Evolutionary conservation across 2,888 invertebrate species (phyloP), one percentile per base, ranked within the genome.

Genomic region (Nymphalis polychloros): DNA sequence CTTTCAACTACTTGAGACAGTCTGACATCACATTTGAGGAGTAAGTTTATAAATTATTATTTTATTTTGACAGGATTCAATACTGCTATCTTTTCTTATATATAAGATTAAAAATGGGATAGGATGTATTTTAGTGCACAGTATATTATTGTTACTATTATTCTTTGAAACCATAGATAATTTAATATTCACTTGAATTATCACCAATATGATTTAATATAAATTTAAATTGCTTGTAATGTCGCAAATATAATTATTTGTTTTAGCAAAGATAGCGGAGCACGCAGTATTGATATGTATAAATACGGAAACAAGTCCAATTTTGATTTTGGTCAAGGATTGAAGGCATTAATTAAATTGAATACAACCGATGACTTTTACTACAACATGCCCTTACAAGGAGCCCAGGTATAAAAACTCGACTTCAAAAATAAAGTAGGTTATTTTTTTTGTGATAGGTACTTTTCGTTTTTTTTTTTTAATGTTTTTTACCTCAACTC

Each of bases 1-100:
- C 93, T 1, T 94, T 94, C 77, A 94, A 94, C 80, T 94, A 94
- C 74, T 79, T 93, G 20, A 84, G 94, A 41, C 76, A 77, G 41
- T 85, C 86, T 1, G 93, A 93, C 69, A 78, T 77, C 35, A 78
- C 78, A 17, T 90, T 92, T 71, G 80, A 82, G 75, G 83, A 85
- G 92, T 92, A 84, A 73, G 83, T 65, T 19, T 6, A 47, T 47
- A 0, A 19, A 62, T 8, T 1, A 16, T 23, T 20, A 5, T 8
- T 61, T 31, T 31, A 52, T 41, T 48, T 50, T n/a, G 16, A 48
- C n/a, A n/a, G 4, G n/a, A 48, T 48, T 48, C 13, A 48, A 17
- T 48, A 48, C 13, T 48, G 17, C 17, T 50, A 8, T 8, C 19
- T 19, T 19, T 52, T 52, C 4, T 27, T 5, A 3, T 27, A 4